Conservation (phyloP, 2,888 invertebrate genomes). For the Polymixis lichenea region DNA sequence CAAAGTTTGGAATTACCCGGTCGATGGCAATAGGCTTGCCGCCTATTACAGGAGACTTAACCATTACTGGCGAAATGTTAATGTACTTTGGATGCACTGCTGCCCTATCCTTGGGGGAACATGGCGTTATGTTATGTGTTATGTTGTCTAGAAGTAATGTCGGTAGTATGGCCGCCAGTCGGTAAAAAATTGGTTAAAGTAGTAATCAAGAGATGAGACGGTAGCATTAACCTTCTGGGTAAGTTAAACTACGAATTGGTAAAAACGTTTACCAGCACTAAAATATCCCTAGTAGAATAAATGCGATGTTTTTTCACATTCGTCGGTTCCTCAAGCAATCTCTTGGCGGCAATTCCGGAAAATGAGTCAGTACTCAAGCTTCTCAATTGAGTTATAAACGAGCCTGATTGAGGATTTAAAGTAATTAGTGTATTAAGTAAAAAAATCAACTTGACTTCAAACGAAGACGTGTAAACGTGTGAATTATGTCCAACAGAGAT, state of each 20-base stretch:
- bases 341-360: slow-evolving; percentile 26
- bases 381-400: slow-evolving; percentile 25
- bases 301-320: slow-evolving; percentile 12
- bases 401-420: slow-evolving; percentile 42
- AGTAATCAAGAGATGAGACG: not conserved
- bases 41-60: too few relatives aligned
- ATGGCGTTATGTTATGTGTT: too few relatives aligned
- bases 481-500: not conserved
- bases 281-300: not conserved
- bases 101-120: too few relatives aligned
- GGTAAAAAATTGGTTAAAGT: not conserved
- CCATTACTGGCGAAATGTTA: too few relatives aligned
- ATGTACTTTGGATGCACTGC: too few relatives aligned
- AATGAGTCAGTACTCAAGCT: slow-evolving; percentile 22
- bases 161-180: too few relatives aligned
- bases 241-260: not conserved
- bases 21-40: too few relatives aligned
- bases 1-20: too few relatives aligned
- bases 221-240: not conserved
- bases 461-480: not conserved
- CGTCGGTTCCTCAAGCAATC: not conserved
- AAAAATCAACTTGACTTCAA: not conserved
- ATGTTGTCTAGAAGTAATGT: too few relatives aligned
- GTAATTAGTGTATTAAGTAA: slow-evolving; percentile 30
- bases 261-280: not conserved